Conservation (phyloP, 2,888 invertebrate genomes). For the Oxytorus armatus region DNA sequence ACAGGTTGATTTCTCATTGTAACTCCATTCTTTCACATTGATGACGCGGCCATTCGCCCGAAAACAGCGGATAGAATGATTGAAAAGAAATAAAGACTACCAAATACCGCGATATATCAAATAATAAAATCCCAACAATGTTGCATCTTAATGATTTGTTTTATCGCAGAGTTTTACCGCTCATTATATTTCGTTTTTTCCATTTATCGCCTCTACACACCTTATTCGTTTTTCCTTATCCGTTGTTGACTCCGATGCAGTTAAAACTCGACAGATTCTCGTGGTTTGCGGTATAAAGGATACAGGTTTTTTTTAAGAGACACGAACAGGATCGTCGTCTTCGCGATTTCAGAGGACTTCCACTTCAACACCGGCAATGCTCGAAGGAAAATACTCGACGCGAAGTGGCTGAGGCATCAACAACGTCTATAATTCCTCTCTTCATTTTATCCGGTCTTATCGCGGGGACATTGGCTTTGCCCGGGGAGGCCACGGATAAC, state of each 20-base stretch:
- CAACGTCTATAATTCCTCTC: slow-evolving; percentile 45
- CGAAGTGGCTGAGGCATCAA: slow-evolving; percentile 46
- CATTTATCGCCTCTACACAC: slow-evolving; percentile 42
- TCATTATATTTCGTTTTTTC: slow-evolving; percentile 24
- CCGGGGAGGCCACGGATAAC: slow-evolving; percentile 38
- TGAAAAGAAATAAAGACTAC: neutral
- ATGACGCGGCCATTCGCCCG: slow-evolving; percentile 10
- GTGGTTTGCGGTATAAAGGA: slow-evolving; percentile 32
- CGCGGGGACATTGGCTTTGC: slow-evolving; percentile 63
- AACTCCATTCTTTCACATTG: slow-evolving; percentile 29
- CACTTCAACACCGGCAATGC: slow-evolving; percentile 37
- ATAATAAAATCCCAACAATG: slow-evolving; percentile 35
- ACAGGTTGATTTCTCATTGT: slow-evolving; percentile 60
- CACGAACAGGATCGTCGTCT: slow-evolving; percentile 26
- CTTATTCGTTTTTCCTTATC: slow-evolving; percentile 48
- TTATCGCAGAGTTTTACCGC: slow-evolving; percentile 7
- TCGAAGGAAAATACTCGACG: slow-evolving; percentile 8
- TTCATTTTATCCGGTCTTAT: slow-evolving; percentile 60
- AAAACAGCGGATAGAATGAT: neutral
- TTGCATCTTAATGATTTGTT: slow-evolving; percentile 40
- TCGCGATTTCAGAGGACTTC: slow-evolving; percentile 32
- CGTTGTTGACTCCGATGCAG: slow-evolving; percentile 24
- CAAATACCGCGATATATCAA: slow-evolving; percentile 16
- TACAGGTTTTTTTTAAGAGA: slow-evolving; percentile 59
- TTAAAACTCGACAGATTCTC: slow-evolving; percentile 18